Evolutionary conservation across 2,113 vertebrate species (phyloP).

Genomic region (Mus musculus): GRCm39 chr12:32841001-32841500

Average conservation of each 20-base stretch:
- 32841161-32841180: neutral
- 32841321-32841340: neutral
- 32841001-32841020: neutral
- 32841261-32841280: constrained; percentile 3
- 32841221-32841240: neutral
- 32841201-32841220: neutral
- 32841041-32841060: neutral
- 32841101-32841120: neutral
- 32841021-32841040: neutral
- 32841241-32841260: neutral
- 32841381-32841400: neutral
- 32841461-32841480: neutral
- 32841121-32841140: neutral
- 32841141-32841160: neutral
- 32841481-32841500: neutral
- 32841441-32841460: neutral
- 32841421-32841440: neutral
- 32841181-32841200: neutral
- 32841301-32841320: neutral
- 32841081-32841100: neutral
- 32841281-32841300: neutral
- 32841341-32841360: constrained; percentile 3
- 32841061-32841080: neutral
- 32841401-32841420: constrained; percentile 2
- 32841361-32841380: neutral